Evolutionary conservation across 2,113 vertebrate species (phyloP), one percentile per base, ranked within the genome.

Genomic region (Desmodus rotundus): DNA sequence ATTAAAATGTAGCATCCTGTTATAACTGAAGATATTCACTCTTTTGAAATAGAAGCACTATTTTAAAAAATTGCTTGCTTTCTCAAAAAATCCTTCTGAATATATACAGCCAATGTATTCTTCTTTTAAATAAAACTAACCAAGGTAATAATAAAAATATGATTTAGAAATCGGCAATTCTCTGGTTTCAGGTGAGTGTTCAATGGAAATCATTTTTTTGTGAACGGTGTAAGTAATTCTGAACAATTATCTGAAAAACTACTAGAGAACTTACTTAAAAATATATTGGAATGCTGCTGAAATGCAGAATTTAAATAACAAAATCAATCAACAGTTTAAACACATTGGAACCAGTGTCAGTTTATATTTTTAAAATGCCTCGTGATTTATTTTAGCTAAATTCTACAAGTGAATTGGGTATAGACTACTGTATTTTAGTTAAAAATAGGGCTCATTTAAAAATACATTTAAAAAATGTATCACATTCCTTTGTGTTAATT

Each of bases 41-140:
- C 16, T 97, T 97, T 98, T 96, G 76, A 98, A 97, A 93, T 89
- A 43, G n/a, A 88, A 95, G 82, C 94, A 94, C 76, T 96, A 68
- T 56, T 89, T 92, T 96, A 92, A 68, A 78, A 72, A 80, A 8
- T 80, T 9, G 7, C 15, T 63, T 88, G 22, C 45, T 82, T 14
- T 81, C 22, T 97, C 98, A 45, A 22, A 58, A 58, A 58, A 20
- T 9, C 12, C 19, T 97, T 65, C 86, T 96, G 93, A 97, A 97
- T 87, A 97, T 97, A 91, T 95, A 96, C 91, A 97, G 81, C 87
- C 92, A 97, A 93, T 92, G 12, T 70, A 65, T 96, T 97, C 94
- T 95, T 98, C 76, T 87, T 93, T 63, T 41, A 86, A 97, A 87
- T 0, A 15, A 20, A 73, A 96, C 73, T 96, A 82, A 67, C 31